Percentiles rank a stretch among this genome's conserved stretches.
Conservation (phyloP, 2,113 vertebrate species). For the Myotis lucifugus region DNA sequence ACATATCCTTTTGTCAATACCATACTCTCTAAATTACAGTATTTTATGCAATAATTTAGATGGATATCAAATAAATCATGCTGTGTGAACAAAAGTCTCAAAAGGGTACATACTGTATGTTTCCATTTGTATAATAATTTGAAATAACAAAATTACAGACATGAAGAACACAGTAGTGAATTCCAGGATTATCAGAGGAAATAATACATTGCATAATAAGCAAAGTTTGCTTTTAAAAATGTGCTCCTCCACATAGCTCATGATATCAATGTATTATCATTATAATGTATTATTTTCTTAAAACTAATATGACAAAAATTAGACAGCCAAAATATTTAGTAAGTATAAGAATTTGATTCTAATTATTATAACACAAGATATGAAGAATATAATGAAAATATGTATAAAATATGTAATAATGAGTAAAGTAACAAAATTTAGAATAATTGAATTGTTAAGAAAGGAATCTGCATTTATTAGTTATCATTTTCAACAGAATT, state of each 20-base stretch:
- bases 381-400: background rate
- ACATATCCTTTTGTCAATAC: background rate
- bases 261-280: background rate
- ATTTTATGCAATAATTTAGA: background rate
- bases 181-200: background rate
- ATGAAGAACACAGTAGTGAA: background rate
- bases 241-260: background rate
- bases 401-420: background rate
- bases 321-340: background rate
- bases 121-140: background rate
- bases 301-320: background rate
- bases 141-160: background rate
- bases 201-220: background rate
- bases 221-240: background rate
- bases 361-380: background rate
- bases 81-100: background rate
- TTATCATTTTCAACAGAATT: background rate
- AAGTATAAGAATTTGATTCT: background rate
- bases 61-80: background rate
- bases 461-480: background rate
- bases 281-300: background rate
- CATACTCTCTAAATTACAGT: background rate
- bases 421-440: background rate
- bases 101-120: background rate
- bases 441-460: background rate